Percentiles rank a stretch among this genome's conserved stretches.
Conservation (phyloP, 2,797 vertebrate genomes). For the Hippopotamyrus pictus region DNA sequence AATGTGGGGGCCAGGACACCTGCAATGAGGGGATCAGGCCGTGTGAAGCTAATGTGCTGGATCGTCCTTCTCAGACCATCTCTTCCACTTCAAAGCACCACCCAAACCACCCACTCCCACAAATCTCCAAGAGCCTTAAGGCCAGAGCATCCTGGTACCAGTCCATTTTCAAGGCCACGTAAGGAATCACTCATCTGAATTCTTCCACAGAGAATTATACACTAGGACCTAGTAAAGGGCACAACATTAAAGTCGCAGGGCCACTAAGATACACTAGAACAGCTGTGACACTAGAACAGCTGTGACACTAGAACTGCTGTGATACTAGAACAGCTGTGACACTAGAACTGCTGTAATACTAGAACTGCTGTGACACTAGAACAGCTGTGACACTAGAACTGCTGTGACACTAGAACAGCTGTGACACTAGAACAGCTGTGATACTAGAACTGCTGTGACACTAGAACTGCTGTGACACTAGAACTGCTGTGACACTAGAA, state of each 20-base stretch:
- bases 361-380: not conserved
- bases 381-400: not conserved
- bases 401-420: not conserved
- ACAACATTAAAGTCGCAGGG: not conserved
- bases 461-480: not conserved
- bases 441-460: not conserved
- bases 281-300: not conserved
- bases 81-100: not conserved
- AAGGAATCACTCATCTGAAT: not conserved
- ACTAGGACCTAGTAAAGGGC: not conserved
- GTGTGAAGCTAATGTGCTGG: not conserved
- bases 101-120: not conserved
- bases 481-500: not conserved
- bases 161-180: not conserved
- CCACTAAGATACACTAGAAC: not conserved
- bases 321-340: not conserved
- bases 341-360: not conserved
- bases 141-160: not conserved
- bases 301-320: not conserved
- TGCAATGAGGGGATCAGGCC: not conserved
- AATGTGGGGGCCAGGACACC: constrained; percentile 16
- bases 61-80: not conserved
- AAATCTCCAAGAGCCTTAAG: not conserved
- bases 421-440: not conserved
- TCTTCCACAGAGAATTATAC: not conserved